These are phyloP conservation scores for Rhinatrema bivittatum DNA, from an alignment of 2,797 vertebrate species.

Conservation along the genomic window DNA sequence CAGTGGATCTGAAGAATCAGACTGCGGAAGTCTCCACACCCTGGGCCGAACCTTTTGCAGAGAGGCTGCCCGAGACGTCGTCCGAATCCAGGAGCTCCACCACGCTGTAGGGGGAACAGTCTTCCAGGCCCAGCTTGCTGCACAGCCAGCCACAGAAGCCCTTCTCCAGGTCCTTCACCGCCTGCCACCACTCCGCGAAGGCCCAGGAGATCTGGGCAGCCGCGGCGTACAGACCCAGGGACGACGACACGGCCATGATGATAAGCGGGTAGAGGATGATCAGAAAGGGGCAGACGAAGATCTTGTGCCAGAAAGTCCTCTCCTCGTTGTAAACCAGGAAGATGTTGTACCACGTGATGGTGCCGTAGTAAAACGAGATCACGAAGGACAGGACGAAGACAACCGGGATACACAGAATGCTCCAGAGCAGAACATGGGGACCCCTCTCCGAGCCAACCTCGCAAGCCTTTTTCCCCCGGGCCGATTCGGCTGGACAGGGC, in stretches of 20 bases:
- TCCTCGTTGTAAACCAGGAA: conserved; percentile 98
- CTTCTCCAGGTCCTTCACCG: conserved; percentile 90
- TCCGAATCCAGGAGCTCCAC: conserved; percentile 94
- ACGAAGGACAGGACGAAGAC: conserved; percentile 89
- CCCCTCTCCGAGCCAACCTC: conserved; percentile 72
- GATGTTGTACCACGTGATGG: conserved; percentile 97
- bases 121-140: conserved; percentile 89
- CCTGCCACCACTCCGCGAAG: conserved; percentile 86
- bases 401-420: conserved; percentile 78
- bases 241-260: conserved; percentile 84
- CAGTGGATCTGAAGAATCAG: too few relatives aligned
- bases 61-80: conserved; percentile 80
- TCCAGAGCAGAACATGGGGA: conserved; percentile 90
- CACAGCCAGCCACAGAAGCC: conserved; percentile 97
- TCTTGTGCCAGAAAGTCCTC: conserved; percentile 98
- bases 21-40: conserved; percentile 83
- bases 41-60: conserved; percentile 69
- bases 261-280: conserved; percentile 94
- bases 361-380: conserved; percentile 95
- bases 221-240: conserved; percentile 81
- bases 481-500: conserved; percentile 54
- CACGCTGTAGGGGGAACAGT: conserved; percentile 93
- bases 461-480: conserved; percentile 61
- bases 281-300: conserved; percentile 90
- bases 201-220: conserved; percentile 92